These are phyloP conservation scores for Nephrotoma appendiculata DNA, from an alignment of 2,888 invertebrate genomes.

Conservation along the genomic window DNA sequence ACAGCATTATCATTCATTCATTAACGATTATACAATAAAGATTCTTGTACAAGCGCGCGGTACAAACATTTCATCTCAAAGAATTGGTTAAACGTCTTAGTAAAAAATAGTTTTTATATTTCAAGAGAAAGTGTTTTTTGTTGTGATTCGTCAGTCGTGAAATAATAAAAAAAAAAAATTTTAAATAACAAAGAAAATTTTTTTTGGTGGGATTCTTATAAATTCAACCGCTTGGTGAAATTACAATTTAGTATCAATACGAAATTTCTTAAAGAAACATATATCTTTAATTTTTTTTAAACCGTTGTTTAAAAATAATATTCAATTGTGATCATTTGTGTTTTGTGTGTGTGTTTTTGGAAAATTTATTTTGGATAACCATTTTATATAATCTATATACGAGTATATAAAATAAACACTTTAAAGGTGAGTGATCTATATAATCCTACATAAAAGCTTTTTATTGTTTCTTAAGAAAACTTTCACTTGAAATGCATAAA, in stretches of 20 bases:
- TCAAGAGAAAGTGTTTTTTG: slow-evolving; percentile 2
- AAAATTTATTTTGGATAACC: background rate
- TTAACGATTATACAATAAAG: background rate
- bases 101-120: background rate
- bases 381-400: background rate
- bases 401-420: background rate
- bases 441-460: background rate
- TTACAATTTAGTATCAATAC: slow-evolving; percentile 9
- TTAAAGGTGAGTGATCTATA: background rate
- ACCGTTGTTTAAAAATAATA: background rate
- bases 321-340: background rate
- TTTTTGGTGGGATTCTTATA: slow-evolving; percentile 11
- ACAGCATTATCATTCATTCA: background rate
- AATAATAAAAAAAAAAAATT: background rate
- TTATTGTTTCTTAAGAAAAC: background rate
- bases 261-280: background rate
- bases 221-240: slow-evolving; percentile 9
- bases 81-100: background rate
- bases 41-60: background rate
- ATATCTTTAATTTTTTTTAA: background rate
- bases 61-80: background rate
- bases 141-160: slow-evolving; percentile 1
- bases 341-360: background rate
- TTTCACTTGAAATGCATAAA: background rate
- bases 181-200: background rate